Evolutionary conservation across 1,140 invertebrate genomes (phyloP).

Genomic region (Camponotus floridanus): DNA sequence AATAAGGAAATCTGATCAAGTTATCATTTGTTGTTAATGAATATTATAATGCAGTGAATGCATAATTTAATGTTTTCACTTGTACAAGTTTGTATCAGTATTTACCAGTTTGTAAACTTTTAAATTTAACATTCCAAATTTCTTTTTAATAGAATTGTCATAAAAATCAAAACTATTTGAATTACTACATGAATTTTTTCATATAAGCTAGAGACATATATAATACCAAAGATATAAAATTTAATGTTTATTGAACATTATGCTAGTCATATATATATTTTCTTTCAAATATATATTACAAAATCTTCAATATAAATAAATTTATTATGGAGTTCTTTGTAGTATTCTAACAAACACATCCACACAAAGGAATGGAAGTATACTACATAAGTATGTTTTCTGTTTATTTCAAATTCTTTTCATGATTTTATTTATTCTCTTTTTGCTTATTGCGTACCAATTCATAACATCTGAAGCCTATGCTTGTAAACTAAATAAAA

Average conservation of each 20-base stretch:
- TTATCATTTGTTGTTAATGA: conserved; percentile 58
- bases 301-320: conserved; percentile 67
- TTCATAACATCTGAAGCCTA: conserved; percentile 54
- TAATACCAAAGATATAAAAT: conserved; percentile 71
- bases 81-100: conserved; percentile 50
- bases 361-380: conserved; percentile 49
- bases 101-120: conserved; percentile 42
- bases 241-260: conserved; percentile 64
- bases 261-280: conserved; percentile 64
- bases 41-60: conserved; percentile 24
- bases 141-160: conserved; percentile 43
- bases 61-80: conserved; percentile 21
- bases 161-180: conserved; percentile 68
- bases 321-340: conserved; percentile 66
- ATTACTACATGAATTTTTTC: conserved; percentile 66
- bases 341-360: conserved; percentile 63
- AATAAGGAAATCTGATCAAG: conserved; percentile 49
- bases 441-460: conserved; percentile 52
- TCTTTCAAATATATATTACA: conserved; percentile 63
- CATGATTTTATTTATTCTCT: conserved; percentile 36
- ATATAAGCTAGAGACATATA: conserved; percentile 55
- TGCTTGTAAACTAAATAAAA: conserved; percentile 46
- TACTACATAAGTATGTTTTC: conserved; percentile 48
- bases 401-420: conserved; percentile 49
- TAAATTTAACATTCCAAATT: conserved; percentile 64